These are phyloP conservation scores for Halocaridina rubra DNA, from an alignment of 2,888 invertebrate species.

Conservation along the genomic window DNA sequence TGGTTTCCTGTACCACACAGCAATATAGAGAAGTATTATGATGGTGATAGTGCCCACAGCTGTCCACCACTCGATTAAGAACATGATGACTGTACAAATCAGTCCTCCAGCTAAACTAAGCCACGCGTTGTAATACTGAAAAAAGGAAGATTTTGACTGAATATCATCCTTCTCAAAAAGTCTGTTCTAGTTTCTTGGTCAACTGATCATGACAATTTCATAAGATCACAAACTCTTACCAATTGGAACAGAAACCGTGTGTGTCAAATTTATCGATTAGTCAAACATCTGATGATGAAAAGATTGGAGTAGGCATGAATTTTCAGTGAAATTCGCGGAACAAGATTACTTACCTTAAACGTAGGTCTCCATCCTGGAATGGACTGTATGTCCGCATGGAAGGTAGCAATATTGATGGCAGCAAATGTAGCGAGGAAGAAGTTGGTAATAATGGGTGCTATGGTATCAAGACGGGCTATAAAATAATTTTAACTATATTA, in stretches of 20 bases:
- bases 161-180: too few relatives aligned
- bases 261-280: too few relatives aligned
- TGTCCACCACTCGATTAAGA: conserved; percentile 72
- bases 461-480: conserved; percentile 67
- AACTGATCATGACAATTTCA: too few relatives aligned
- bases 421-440: conserved; percentile 70
- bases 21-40: conserved; percentile 68
- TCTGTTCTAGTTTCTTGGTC: too few relatives aligned
- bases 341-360: too few relatives aligned
- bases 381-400: conserved; percentile 69
- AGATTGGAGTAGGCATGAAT: too few relatives aligned
- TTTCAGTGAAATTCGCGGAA: too few relatives aligned
- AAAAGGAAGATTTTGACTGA: too few relatives aligned
- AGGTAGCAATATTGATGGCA: conserved; percentile 70
- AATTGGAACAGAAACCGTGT: too few relatives aligned
- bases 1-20: conserved; percentile 69
- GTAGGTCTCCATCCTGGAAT: conserved; percentile 67
- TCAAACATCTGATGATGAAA: too few relatives aligned
- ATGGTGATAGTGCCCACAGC: conserved; percentile 70
- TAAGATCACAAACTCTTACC: too few relatives aligned
- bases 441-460: conserved; percentile 70
- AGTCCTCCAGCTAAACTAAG: conserved; percentile 81
- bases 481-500: too few relatives aligned
- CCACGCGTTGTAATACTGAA: conserved; percentile 91
- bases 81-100: conserved; percentile 71